These are phyloP conservation scores for Hydroisotoma schaefferi DNA, from an alignment of 2,888 invertebrate species.

Conservation along the genomic window DNA sequence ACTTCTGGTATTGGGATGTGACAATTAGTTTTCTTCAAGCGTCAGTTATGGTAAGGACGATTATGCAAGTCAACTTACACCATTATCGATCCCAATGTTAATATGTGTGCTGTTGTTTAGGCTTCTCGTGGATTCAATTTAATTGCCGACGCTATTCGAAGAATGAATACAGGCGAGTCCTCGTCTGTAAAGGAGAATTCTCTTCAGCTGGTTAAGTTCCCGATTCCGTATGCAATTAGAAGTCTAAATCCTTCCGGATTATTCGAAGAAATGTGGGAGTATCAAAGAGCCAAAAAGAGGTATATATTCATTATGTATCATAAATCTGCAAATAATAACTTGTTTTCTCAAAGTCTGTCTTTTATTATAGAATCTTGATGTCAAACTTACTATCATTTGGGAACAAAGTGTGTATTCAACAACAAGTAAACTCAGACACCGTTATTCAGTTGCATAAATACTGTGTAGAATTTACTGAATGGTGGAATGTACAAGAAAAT, in stretches of 20 bases:
- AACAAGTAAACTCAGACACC: slow-evolving; percentile 47
- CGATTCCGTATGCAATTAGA: slow-evolving; percentile 23
- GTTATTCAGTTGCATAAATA: slow-evolving; percentile 57
- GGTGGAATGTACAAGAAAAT: slow-evolving; percentile 72
- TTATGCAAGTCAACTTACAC: background rate
- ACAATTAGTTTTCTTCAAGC: slow-evolving; percentile 36
- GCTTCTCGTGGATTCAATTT: slow-evolving; percentile 34
- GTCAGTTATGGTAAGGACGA: slow-evolving; percentile 30
- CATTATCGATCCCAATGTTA: background rate
- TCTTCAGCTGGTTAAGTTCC: slow-evolving; percentile 29
- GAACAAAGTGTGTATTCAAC: slow-evolving; percentile 62
- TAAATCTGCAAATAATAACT: too few species aligned
- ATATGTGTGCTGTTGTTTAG: slow-evolving; percentile 19
- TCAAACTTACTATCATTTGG: slow-evolving; percentile 66
- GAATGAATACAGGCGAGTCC: slow-evolving; percentile 6
- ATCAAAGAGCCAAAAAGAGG: slow-evolving; percentile 34
- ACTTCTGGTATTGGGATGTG: slow-evolving; percentile 49
- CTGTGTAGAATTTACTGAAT: slow-evolving; percentile 61
- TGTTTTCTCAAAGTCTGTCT: too few species aligned
- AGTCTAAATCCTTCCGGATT: slow-evolving; percentile 31
- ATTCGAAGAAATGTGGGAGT: slow-evolving; percentile 28
- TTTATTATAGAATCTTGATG: slow-evolving; percentile 60
- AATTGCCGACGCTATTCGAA: slow-evolving; percentile 29
- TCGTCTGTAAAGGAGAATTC: slow-evolving; percentile 14
- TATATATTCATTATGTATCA: slow-evolving; percentile 7